These are phyloP conservation scores for Bombus sibiricus DNA, from an alignment of 1,140 invertebrate species.

Conservation along the genomic window DNA sequence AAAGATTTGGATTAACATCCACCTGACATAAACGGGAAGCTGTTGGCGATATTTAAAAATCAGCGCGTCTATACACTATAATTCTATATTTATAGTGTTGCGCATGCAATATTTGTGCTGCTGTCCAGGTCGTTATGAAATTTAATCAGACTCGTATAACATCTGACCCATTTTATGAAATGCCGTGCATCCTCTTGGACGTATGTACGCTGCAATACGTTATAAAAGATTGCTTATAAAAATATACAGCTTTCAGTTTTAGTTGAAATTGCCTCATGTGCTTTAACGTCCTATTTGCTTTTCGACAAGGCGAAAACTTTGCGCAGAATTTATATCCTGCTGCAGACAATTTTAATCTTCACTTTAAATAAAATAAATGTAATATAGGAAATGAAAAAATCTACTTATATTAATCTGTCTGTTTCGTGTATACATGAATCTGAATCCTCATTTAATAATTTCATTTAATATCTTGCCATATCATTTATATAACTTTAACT, in stretches of 20 bases:
- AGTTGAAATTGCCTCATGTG: background rate
- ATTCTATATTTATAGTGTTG: slow-evolving; percentile 19
- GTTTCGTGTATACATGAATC: too few relatives aligned
- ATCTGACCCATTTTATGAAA: slow-evolving; percentile 44
- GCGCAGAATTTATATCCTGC: background rate
- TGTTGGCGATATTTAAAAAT: background rate
- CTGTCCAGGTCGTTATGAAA: slow-evolving; percentile 53
- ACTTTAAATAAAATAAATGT: too few relatives aligned
- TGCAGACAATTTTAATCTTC: background rate
- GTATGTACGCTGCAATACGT: background rate
- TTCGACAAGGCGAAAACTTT: background rate
- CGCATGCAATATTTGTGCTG: slow-evolving; percentile 56
- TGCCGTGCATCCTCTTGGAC: slow-evolving; percentile 44
- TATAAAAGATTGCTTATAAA: slow-evolving; percentile 15
- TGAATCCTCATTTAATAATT: too few relatives aligned
- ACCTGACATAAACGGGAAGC: background rate
- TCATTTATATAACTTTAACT: background rate
- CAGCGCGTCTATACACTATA: too few relatives aligned
- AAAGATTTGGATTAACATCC: background rate
- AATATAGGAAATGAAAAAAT: too few relatives aligned
- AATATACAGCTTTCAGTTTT: background rate
- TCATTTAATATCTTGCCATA: too few relatives aligned
- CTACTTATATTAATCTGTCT: too few relatives aligned
- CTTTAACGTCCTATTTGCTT: background rate
- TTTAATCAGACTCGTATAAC: slow-evolving; percentile 58